Evolutionary conservation across 2,797 vertebrate species (phyloP).

Genomic region (Mico argentatus): DNA sequence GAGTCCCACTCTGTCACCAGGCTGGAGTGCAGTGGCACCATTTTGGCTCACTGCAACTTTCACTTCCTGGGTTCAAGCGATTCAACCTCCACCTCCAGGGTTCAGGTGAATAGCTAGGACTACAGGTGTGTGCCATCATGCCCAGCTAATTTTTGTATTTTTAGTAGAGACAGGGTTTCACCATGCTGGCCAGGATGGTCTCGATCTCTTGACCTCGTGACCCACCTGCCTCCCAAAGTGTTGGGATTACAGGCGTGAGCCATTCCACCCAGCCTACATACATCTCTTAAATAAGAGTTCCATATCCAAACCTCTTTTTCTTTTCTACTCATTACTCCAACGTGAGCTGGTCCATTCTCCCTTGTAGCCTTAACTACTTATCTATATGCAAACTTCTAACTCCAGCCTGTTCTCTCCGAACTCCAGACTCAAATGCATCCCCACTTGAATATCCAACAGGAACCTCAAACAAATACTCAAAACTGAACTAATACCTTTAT

Average conservation of each 20-base stretch:
- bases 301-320: background rate
- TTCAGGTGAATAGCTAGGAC: background rate
- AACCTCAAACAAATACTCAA: background rate
- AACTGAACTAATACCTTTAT: background rate
- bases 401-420: background rate
- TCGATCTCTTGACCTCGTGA: background rate
- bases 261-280: background rate
- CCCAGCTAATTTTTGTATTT: background rate
- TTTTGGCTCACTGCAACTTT: background rate
- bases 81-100: background rate
- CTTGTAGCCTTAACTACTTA: background rate
- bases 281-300: background rate
- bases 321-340: background rate
- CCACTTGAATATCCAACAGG: background rate
- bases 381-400: background rate
- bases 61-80: too few relatives aligned
- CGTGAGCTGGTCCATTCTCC: background rate
- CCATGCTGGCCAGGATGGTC: background rate
- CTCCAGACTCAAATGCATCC: background rate
- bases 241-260: background rate
- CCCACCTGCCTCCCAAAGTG: background rate
- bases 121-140: background rate
- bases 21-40: background rate
- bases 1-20: background rate
- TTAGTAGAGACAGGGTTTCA: background rate